Conservation (phyloP, 2,888 invertebrate genomes). For the Eilema sororculum region DNA sequence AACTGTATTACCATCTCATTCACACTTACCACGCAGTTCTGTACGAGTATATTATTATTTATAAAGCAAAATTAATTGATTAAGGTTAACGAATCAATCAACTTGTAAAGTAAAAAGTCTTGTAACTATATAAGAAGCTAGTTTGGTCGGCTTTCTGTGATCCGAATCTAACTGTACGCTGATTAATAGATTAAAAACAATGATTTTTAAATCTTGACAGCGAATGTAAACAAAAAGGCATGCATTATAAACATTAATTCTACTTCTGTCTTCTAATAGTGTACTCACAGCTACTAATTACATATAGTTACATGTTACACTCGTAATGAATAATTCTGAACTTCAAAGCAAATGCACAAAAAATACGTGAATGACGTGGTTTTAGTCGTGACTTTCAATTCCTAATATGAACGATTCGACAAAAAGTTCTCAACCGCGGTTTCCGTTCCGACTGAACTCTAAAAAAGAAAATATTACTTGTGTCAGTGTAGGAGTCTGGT, state of each 20-base stretch:
- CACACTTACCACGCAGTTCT: neutral
- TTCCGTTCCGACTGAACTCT: slow-evolving; percentile 42
- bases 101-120: neutral
- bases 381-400: slow-evolving; percentile 15
- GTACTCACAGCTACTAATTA: slow-evolving; percentile 9
- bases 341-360: slow-evolving; percentile 10
- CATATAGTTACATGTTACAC: slow-evolving; percentile 8
- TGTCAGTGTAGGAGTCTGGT: slow-evolving; percentile 71
- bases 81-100: neutral
- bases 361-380: slow-evolving; percentile 9
- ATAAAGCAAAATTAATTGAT: slow-evolving; percentile 1
- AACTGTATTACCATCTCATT: neutral
- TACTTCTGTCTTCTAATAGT: slow-evolving; percentile 4
- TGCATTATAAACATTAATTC: slow-evolving; percentile 9
- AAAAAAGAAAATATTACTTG: slow-evolving; percentile 62
- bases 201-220: slow-evolving; percentile 11
- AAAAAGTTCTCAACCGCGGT: slow-evolving; percentile 17
- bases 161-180: neutral
- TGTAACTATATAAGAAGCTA: neutral
- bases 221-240: slow-evolving; percentile 5
- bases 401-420: neutral
- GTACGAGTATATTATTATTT: neutral
- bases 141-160: neutral
- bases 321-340: slow-evolving; percentile 8
- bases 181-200: slow-evolving; percentile 11